Conservation (phyloP, 2,888 invertebrate genomes). For the Troides aeacus region DNA sequence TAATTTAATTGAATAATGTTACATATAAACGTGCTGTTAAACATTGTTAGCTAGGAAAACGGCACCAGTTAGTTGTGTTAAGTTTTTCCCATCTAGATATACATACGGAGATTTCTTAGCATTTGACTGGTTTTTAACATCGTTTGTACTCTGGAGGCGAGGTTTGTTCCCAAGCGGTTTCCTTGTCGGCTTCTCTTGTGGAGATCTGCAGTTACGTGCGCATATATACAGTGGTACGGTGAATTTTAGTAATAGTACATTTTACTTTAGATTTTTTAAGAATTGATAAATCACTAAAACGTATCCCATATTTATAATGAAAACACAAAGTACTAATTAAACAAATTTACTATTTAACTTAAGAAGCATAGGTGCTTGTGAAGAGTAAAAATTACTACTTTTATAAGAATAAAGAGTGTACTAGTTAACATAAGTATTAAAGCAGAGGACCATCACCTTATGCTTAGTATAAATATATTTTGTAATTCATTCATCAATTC, state of each 20-base stretch:
- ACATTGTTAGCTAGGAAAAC: constrained; percentile 21
- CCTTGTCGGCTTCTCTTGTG: constrained; percentile 58
- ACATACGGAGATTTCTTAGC: constrained; percentile 38
- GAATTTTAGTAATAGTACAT: constrained; percentile 8
- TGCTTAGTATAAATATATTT: background rate
- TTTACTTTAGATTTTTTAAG: background rate
- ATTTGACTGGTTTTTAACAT: constrained; percentile 27
- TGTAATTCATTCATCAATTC: background rate
- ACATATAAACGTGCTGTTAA: constrained; percentile 20
- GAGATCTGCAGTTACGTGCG: constrained; percentile 63
- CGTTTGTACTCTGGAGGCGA: constrained; percentile 43
- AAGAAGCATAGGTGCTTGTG: background rate
- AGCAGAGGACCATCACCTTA: constrained; percentile 21
- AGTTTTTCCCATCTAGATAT: constrained; percentile 35
- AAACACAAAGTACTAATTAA: background rate
- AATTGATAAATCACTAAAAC: background rate
- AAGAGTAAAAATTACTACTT: background rate
- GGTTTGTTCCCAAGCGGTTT: constrained; percentile 50
- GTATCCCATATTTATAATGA: background rate
- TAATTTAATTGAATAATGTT: background rate
- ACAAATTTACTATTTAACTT: background rate
- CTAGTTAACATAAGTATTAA: constrained; percentile 1
- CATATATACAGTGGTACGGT: constrained; percentile 36
- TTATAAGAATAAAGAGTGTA: background rate
- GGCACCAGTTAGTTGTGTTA: constrained; percentile 29